Conservation (phyloP, 1,140 invertebrate genomes). For the Apolygus lucorum region DNA sequence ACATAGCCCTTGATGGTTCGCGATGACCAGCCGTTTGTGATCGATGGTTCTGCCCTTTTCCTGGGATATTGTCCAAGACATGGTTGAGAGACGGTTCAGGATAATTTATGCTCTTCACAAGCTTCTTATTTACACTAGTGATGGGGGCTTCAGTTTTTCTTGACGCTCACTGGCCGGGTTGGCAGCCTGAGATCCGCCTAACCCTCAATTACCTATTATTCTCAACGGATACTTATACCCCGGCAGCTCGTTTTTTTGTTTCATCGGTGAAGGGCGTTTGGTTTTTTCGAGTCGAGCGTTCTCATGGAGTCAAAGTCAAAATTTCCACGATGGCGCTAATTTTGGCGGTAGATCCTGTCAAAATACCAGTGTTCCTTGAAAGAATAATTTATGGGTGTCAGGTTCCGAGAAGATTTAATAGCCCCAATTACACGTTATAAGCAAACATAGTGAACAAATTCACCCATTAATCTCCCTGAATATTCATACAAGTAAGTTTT, state of each 20-base stretch:
- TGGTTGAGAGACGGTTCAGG: not conserved
- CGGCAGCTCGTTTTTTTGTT: not conserved
- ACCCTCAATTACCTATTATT: not conserved
- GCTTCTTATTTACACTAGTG: not conserved
- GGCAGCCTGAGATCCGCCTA: not conserved
- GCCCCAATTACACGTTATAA: too few relatives aligned
- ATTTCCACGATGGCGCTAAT: not conserved
- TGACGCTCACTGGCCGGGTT: not conserved
- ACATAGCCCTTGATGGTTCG: too few relatives aligned
- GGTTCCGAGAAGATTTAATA: not conserved
- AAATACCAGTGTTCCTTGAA: not conserved
- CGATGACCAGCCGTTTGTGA: too few relatives aligned
- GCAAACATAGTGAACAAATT: too few relatives aligned
- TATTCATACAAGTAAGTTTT: too few relatives aligned
- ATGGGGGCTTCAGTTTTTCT: not conserved
- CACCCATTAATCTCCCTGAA: too few relatives aligned
- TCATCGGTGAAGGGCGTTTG: too few relatives aligned
- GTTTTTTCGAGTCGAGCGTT: not conserved
- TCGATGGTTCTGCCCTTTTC: too few relatives aligned
- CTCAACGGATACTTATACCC: not conserved
- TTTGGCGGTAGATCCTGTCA: not conserved
- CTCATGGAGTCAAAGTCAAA: not conserved
- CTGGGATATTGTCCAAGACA: too few relatives aligned
- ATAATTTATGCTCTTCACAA: not conserved
- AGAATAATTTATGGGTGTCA: not conserved